Evolutionary conservation across 2,113 vertebrate genomes (phyloP).

Genomic region (Erpornis zantholeuca): DNA sequence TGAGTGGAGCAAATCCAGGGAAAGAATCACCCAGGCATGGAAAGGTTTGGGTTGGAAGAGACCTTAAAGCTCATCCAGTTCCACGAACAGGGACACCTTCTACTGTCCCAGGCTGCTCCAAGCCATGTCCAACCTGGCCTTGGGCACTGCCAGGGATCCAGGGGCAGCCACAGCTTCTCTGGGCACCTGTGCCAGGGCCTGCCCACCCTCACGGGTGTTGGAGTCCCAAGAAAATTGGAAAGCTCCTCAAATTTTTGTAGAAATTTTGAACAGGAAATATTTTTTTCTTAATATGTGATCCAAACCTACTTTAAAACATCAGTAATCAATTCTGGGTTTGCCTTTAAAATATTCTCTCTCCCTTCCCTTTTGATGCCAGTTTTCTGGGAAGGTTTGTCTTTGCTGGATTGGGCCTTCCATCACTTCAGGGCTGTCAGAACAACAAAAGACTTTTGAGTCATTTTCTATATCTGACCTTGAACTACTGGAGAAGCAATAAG

Average conservation of each 20-base stretch:
- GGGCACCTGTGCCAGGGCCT: neutral
- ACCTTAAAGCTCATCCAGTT: neutral
- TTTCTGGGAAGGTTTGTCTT: neutral
- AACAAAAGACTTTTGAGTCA: neutral
- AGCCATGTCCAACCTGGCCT: rapidly evolving
- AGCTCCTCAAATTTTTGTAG: too few relatives aligned
- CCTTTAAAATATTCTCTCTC: neutral
- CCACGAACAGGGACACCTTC: neutral
- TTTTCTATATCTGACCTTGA: neutral
- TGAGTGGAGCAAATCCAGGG: neutral
- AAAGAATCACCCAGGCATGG: neutral
- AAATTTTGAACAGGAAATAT: neutral
- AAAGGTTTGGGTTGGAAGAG: neutral
- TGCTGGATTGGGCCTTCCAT: neutral
- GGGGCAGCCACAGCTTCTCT: neutral
- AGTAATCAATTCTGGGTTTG: neutral
- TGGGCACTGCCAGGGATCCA: neutral
- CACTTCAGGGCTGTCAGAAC: neutral
- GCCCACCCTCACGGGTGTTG: too few relatives aligned
- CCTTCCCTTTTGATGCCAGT: neutral
- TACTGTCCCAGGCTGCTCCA: neutral
- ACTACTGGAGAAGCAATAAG: neutral
- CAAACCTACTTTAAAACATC: neutral
- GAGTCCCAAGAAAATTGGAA: too few relatives aligned
- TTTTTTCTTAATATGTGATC: neutral